phyloP scores from a whole-genome alignment of 2,888 invertebrate species.

The Drosophila anomalipes region DNA sequence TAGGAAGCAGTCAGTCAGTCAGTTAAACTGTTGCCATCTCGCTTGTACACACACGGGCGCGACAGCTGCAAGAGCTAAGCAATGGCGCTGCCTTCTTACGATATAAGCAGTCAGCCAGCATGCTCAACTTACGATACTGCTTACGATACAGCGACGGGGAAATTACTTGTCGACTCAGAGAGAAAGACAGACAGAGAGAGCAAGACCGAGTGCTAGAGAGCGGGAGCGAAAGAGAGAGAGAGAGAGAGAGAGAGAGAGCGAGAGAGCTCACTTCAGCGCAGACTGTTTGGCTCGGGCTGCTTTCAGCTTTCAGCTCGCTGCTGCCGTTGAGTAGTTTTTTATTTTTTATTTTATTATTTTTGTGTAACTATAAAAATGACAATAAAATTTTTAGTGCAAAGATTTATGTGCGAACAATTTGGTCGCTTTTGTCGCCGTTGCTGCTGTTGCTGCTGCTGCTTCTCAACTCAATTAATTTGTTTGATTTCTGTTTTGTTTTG shows the following conservation, averaged over 20 bases:
- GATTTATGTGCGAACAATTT: slow-evolving; percentile 84
- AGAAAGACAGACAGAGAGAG: slow-evolving; percentile 6
- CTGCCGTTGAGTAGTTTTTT: slow-evolving; percentile 49
- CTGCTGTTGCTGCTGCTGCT: not conserved
- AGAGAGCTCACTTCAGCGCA: slow-evolving; percentile 46
- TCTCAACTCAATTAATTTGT: slow-evolving; percentile 53
- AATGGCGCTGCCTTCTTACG: slow-evolving; percentile 79
- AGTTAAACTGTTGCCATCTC: slow-evolving; percentile 59
- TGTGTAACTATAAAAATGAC: slow-evolving; percentile 77
- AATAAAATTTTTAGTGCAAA: slow-evolving; percentile 82
- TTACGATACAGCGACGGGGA: slow-evolving; percentile 67
- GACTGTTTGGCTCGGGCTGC: slow-evolving; percentile 67
- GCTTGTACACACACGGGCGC: slow-evolving; percentile 40
- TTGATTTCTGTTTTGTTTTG: slow-evolving; percentile 34
- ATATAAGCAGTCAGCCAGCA: slow-evolving; percentile 63
- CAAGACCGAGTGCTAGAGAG: not conserved
- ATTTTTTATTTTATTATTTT: slow-evolving; percentile 39
- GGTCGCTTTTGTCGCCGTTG: slow-evolving; percentile 30
- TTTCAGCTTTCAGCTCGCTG: slow-evolving; percentile 3
- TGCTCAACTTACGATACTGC: slow-evolving; percentile 72
- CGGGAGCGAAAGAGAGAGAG: not conserved
- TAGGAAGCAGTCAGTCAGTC: slow-evolving; percentile 1
- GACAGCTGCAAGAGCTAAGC: slow-evolving; percentile 47
- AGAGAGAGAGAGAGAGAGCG: not conserved
- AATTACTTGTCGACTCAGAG: slow-evolving; percentile 46